Percentiles rank a stretch among this genome's conserved stretches.
Evolutionary conservation across 2,113 vertebrate genomes (phyloP).

Genomic region (Tenrec ecaudatus): DNA sequence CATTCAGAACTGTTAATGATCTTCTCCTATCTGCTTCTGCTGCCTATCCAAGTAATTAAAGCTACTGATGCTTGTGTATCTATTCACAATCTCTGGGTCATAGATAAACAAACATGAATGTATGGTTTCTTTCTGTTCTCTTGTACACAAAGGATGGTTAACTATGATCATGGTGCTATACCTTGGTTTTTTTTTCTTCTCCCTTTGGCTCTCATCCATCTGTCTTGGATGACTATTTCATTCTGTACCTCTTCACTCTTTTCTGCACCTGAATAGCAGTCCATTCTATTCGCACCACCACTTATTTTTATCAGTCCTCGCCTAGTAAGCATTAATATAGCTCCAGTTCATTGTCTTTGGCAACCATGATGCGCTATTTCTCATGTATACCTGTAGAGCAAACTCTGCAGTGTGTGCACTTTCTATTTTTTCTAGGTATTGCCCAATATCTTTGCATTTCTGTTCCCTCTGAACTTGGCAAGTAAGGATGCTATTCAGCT

Average conservation of each 20-base stretch:
- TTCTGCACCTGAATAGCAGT: background rate
- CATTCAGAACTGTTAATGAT: background rate
- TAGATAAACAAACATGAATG: background rate
- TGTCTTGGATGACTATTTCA: background rate
- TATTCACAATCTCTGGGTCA: conserved; percentile 3
- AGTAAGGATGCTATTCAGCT: background rate
- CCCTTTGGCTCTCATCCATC: background rate
- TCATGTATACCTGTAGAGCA: background rate
- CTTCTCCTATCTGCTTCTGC: background rate
- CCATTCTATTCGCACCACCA: background rate
- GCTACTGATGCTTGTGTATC: background rate
- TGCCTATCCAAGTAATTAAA: background rate
- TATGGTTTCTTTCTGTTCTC: background rate
- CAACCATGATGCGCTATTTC: background rate
- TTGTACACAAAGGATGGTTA: background rate
- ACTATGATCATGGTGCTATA: background rate
- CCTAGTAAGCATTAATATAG: background rate
- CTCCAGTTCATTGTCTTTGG: background rate
- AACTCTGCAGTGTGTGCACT: background rate
- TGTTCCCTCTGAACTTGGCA: background rate
- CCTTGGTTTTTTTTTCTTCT: background rate
- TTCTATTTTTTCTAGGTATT: background rate
- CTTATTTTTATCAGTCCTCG: background rate
- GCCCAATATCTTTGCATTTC: background rate
- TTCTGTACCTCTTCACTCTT: background rate